Base-by-base conservation (phyloP, 2,113 vertebrate genomes). In the Taurulus bubalis region DNA sequence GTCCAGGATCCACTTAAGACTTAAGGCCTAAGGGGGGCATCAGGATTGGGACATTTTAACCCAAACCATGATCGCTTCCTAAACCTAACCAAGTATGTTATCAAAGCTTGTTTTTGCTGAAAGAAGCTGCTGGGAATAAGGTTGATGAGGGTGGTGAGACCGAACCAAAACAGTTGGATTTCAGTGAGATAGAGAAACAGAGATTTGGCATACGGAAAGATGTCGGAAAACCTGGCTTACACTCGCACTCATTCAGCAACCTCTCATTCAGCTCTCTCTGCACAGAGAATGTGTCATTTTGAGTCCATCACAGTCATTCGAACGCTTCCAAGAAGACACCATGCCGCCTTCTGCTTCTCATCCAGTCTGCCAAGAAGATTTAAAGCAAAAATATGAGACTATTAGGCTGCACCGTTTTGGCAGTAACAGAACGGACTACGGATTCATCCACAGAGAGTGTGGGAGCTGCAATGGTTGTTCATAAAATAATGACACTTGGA, bases 331-430 rank as follows among this genome's bases (percentile, higher is more conserved):
- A 69, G 34, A 45, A 71, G 72, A 78, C 42, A 38, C 53, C 20
- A 4, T 28, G 26, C 67, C 15, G 63, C 70, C 77, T 28, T 77
- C 56, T 81, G 64, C 74, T 68, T 63, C 70, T 71, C 80, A 47
- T 74, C 40, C 73, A 26, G n/a, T 59, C 84, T 86, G 87, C 75
- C 80, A 71, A 69, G 28, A 80, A 75, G 62, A 9, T 71, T 67
- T 58, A 12, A 28, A 73, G 70, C 47, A 55, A 16, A 59, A 78
- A 70, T n/a, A 22, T 8, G 49, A 34, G 12, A 49, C 49, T 49
- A 8, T 78, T 16, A 16, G 51, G 28, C 71, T 14, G 55, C 4
- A 22, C 38, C n/a, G 71, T 70, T 70, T 84, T 86, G 80, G 82
- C 84, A 82, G 34, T 5, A 28, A 55, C 36, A 62, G 59, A 79